Base-by-base conservation (phyloP, 2,888 invertebrate genomes). In the Chloroclysta siterata region DNA sequence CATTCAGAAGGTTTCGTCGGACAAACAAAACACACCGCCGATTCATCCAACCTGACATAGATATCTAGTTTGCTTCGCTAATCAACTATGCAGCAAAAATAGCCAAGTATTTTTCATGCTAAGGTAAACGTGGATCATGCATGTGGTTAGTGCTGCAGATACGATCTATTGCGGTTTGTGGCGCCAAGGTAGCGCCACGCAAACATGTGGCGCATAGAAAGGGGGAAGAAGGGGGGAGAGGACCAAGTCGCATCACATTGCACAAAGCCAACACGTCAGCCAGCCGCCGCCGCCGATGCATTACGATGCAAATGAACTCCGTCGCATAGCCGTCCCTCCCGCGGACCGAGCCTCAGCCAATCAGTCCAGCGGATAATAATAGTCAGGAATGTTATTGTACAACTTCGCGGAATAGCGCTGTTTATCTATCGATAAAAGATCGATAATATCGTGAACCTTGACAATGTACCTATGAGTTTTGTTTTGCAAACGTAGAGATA, bases 341-440 rank as follows among this genome's bases (percentile, higher is more conserved):
- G 75, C 74, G 69, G 70, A 66, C 71, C 77, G 63, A 74, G 72
- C 78, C 77, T 73, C 78, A 75, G 71, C 76, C 78, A 78, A 78
- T 79, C 80, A 74, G 78, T 78, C 78, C 79, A 81, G 75, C 74
- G 76, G 75, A 75, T 89, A 90, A 89, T 89, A 85, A 88, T 90
- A 90, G 85, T 68, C 72, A 72, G 83, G 85, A 89, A 89, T 89
- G 87, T 87, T 87, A 88, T 89, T 89, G 86, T 88, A 80, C 81
- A 83, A 80, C 77, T 75, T 74, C 72, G 78, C 76, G 72, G 73
- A 73, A 73, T 79, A 81, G 78, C 79, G 78, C 68, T 74, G 78
- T 68, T 64, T 66, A 60, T 57, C 59, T 72, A 72, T 72, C 72
- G 72, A 72, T 64, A 71, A 61, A 55, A 53, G 10, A 60, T 56